Percentiles rank a stretch among this genome's conserved stretches.
These are phyloP conservation scores for Drosophila willistoni DNA, from an alignment of 1,140 invertebrate species.

Conservation along the genomic window DNA sequence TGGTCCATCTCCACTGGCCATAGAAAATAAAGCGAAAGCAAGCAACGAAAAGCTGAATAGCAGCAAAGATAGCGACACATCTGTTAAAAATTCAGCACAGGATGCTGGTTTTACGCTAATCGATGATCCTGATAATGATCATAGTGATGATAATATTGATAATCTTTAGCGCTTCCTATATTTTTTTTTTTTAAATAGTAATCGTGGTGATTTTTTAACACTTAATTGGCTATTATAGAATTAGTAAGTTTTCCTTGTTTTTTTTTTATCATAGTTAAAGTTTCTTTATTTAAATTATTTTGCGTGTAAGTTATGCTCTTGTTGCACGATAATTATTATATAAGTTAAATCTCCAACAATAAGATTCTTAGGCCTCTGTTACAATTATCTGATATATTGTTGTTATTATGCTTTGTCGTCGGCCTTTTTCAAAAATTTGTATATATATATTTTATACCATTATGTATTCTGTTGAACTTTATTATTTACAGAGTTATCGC, in stretches of 20 bases:
- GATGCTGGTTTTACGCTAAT: slow-evolving; percentile 58
- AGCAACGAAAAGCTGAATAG: slow-evolving; percentile 28
- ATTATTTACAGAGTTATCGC: slow-evolving; percentile 64
- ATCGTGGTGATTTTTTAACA: slow-evolving; percentile 34
- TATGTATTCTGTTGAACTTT: slow-evolving; percentile 64
- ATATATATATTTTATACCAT: slow-evolving; percentile 50
- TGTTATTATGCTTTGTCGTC: slow-evolving; percentile 38
- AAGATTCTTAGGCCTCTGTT: slow-evolving; percentile 68
- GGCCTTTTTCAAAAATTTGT: slow-evolving; percentile 61
- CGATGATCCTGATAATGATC: slow-evolving; percentile 46
- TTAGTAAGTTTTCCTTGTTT: background rate
- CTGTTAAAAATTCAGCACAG: slow-evolving; percentile 1
- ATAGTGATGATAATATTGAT: slow-evolving; percentile 17
- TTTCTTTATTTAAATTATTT: slow-evolving; percentile 77
- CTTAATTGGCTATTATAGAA: slow-evolving; percentile 2
- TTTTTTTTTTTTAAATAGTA: slow-evolving; percentile 25
- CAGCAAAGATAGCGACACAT: slow-evolving; percentile 27
- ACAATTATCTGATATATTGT: slow-evolving; percentile 42
- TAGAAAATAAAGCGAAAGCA: background rate
- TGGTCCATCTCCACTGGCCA: slow-evolving; percentile 22
- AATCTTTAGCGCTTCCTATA: background rate
- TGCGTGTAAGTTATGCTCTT: slow-evolving; percentile 62
- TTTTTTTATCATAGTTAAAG: slow-evolving; percentile 58
- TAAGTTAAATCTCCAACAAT: slow-evolving; percentile 80
- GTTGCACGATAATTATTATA: slow-evolving; percentile 74